Percentiles rank a stretch among this genome's conserved stretches.
Evolutionary conservation across 2,888 invertebrate genomes (phyloP).

Genomic region (Ectemnius cavifrons): DNA sequence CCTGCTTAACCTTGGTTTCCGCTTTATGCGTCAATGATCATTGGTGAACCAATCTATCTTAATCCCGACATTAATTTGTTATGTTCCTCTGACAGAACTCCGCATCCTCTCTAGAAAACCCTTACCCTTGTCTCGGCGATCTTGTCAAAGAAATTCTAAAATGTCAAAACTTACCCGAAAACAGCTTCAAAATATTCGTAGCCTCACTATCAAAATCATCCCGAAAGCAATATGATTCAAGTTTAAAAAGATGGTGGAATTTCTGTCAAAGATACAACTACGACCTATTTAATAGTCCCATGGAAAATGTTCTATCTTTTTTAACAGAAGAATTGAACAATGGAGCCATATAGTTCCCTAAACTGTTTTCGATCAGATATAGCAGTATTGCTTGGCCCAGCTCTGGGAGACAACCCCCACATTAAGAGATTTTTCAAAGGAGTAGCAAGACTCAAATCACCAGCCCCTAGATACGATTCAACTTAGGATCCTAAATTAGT

Average conservation of each 20-base stretch:
- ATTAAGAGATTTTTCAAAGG: conserved; percentile 36
- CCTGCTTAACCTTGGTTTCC: conserved; percentile 59
- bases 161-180: conserved; percentile 33
- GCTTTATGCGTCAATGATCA: conserved; percentile 27
- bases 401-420: conserved; percentile 20
- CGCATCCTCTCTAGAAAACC: conserved; percentile 52
- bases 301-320: conserved; percentile 13
- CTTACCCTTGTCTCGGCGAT: conserved; percentile 59
- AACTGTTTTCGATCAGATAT: conserved; percentile 39
- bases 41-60: conserved; percentile 42
- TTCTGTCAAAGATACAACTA: conserved; percentile 17
- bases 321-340: conserved; percentile 29
- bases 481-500: conserved; percentile 41
- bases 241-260: conserved; percentile 30
- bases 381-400: conserved; percentile 19
- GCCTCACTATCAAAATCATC: conserved; percentile 39
- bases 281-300: conserved; percentile 12
- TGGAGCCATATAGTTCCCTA: conserved; percentile 34
- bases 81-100: conserved; percentile 51
- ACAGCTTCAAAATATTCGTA: conserved; percentile 30
- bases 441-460: conserved; percentile 29
- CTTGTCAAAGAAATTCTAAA: conserved; percentile 58
- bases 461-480: conserved; percentile 40
- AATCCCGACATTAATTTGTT: conserved; percentile 49
- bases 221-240: conserved; percentile 34